These are phyloP conservation scores for Heliothis subflexa DNA, from an alignment of 1,140 invertebrate genomes.

Conservation along the genomic window DNA sequence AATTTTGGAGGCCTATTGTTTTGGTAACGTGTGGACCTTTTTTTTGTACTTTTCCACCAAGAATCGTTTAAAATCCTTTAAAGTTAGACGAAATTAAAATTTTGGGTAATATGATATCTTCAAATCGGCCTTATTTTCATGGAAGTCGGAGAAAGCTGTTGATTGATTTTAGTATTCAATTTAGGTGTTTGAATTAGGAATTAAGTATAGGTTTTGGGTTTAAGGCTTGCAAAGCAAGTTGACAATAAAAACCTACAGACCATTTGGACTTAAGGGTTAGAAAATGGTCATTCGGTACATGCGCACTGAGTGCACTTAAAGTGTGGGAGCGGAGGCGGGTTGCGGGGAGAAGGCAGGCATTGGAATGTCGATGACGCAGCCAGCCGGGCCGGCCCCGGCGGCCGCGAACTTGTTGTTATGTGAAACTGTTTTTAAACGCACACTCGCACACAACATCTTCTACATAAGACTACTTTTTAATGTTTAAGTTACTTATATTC, in stretches of 20 bases:
- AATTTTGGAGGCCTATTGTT: conserved; percentile 45
- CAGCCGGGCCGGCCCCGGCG: conserved; percentile 62
- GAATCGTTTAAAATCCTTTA: background rate
- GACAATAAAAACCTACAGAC: no score
- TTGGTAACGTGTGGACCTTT: conserved; percentile 27
- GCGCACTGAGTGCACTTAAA: conserved; percentile 76
- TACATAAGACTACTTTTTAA: conserved; percentile 28
- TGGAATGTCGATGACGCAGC: conserved; percentile 84
- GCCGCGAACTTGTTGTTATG: conserved; percentile 82
- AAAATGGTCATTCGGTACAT: conserved; percentile 76
- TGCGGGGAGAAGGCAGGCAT: conserved; percentile 66
- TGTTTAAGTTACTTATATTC: conserved; percentile 19
- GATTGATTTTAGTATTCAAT: no score
- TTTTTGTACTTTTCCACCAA: conserved; percentile 14
- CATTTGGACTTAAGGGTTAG: conserved; percentile 38
- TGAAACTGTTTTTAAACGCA: conserved; percentile 76
- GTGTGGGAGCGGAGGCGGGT: conserved; percentile 43
- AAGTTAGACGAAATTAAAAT: background rate
- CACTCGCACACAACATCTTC: conserved; percentile 56
- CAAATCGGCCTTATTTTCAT: background rate
- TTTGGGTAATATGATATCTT: background rate
- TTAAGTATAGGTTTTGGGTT: no score
- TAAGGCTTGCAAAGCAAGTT: no score
- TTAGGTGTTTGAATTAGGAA: no score
- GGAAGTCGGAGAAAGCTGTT: no score